These are phyloP conservation scores for Sabatieria punctata DNA, from an alignment of 2,888 invertebrate species.

Conservation along the genomic window DNA sequence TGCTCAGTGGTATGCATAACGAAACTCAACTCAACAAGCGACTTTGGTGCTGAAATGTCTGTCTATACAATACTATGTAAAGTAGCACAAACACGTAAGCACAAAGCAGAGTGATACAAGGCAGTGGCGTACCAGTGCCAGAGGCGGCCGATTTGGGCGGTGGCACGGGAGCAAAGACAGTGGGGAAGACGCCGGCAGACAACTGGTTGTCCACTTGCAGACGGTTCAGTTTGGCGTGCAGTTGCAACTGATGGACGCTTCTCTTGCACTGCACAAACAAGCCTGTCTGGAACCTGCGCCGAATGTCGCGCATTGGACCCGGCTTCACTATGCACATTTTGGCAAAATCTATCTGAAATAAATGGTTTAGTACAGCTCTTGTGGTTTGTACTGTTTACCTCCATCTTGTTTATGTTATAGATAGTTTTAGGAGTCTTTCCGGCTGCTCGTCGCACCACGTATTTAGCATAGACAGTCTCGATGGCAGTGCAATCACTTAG, in stretches of 20 bases:
- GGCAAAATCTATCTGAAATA: too few relatives aligned
- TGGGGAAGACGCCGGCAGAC: conserved; percentile 76
- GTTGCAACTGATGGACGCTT: conserved; percentile 63
- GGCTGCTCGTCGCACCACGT: conserved; percentile 42
- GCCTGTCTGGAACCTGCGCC: conserved; percentile 50
- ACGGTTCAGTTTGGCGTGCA: conserved; percentile 70
- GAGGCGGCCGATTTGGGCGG: conserved; percentile 78
- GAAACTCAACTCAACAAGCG: conserved; percentile 82
- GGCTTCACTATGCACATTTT: conserved; percentile 38
- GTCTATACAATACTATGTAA: too few relatives aligned
- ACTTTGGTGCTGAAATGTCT: conserved; percentile 57
- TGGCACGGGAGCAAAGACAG: conserved; percentile 78
- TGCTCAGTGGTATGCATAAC: conserved; percentile 76
- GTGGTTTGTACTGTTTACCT: too few relatives aligned
- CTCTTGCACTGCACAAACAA: conserved; percentile 71
- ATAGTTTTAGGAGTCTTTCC: conserved; percentile 42
- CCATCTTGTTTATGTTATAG: conserved; percentile 39
- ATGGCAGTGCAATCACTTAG: conserved; percentile 47
- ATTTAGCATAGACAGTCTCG: conserved; percentile 63
- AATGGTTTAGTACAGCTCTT: too few relatives aligned
- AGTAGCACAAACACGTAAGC: too few relatives aligned
- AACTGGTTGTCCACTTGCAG: conserved; percentile 85
- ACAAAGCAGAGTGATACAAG: too few relatives aligned
- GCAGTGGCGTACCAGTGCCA: conserved; percentile 46
- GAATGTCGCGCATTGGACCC: conserved; percentile 8